phyloP scores from a whole-genome alignment of 2,797 vertebrate species.

The Macropodus opercularis region DNA sequence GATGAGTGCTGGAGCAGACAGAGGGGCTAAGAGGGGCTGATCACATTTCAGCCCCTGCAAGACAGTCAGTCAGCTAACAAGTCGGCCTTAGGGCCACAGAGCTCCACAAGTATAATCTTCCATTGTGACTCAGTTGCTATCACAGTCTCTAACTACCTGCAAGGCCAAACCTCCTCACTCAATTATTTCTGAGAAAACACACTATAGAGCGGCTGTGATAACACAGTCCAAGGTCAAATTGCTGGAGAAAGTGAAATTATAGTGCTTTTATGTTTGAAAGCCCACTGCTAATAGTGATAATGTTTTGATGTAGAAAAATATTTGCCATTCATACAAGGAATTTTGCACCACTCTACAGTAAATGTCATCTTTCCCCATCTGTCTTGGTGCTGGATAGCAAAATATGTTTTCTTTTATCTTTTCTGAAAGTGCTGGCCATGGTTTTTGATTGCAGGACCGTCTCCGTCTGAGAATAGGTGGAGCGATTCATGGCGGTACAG shows the following conservation, averaged over 20 bases:
- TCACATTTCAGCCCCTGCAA: slow-evolving; percentile 54
- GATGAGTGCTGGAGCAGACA: slow-evolving; percentile 58
- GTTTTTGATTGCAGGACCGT: slow-evolving; percentile 5
- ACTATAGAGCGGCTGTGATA: slow-evolving; percentile 30
- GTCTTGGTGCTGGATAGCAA: slow-evolving; percentile 1
- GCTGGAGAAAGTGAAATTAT: slow-evolving; percentile 33
- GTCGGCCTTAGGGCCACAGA: slow-evolving; percentile 37
- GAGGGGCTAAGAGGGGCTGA: slow-evolving; percentile 49
- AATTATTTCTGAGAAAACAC: slow-evolving; percentile 47
- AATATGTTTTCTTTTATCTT: slow-evolving; percentile 5
- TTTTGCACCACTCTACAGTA: slow-evolving; percentile 2
- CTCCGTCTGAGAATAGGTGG: slow-evolving; percentile 8
- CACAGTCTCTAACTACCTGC: slow-evolving; percentile 47
- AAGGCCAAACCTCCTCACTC: slow-evolving; percentile 47
- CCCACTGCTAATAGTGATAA: not conserved
- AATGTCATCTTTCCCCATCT: slow-evolving; percentile 3
- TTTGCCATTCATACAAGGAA: slow-evolving; percentile 17
- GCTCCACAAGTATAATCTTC: slow-evolving; percentile 55
- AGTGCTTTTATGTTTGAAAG: slow-evolving; percentile 52
- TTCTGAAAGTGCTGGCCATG: not conserved
- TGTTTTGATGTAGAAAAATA: slow-evolving; percentile 14
- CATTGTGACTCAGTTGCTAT: slow-evolving; percentile 54
- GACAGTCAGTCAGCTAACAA: slow-evolving; percentile 54
- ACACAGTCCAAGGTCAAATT: slow-evolving; percentile 51
- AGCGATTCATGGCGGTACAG: not conserved